A percentile compares a stretch with the other conserved stretches of the same genome.
Conservation (phyloP, 2,888 invertebrate species). For the Koerneria pararmatus region DNA sequence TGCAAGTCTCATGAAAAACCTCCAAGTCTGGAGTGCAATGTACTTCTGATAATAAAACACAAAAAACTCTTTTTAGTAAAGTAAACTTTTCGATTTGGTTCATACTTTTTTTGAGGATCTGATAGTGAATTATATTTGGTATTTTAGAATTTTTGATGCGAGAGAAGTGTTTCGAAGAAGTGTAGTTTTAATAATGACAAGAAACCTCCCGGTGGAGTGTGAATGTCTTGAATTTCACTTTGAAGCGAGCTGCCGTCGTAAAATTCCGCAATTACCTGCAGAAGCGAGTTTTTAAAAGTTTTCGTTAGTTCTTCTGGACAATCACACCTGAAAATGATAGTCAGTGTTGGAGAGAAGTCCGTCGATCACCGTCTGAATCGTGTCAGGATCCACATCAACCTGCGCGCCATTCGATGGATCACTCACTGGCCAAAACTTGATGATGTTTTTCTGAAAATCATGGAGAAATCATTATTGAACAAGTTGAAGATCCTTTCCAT, state of each 20-base stretch:
- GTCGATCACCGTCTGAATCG: conserved; percentile 30
- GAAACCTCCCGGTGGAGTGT: conserved; percentile 51
- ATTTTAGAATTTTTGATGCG: neutral
- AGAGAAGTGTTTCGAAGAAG: neutral
- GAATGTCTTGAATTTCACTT: conserved; percentile 39
- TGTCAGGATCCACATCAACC: conserved; percentile 9
- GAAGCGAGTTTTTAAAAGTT: neutral
- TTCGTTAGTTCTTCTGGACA: neutral
- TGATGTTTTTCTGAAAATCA: conserved; percentile 34
- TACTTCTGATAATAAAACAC: no score
- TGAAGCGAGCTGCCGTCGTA: conserved; percentile 46
- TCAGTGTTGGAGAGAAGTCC: conserved; percentile 50
- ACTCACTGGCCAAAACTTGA: conserved; percentile 43
- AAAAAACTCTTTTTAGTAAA: no score
- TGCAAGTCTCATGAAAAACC: no score
- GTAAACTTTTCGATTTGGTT: no score
- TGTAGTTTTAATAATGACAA: neutral
- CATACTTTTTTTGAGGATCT: no score
- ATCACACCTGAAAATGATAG: conserved; percentile 46
- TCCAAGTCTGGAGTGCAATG: no score
- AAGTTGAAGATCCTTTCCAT: neutral
- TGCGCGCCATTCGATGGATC: conserved; percentile 35
- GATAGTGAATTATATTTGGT: no score
- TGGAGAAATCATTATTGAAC: neutral
- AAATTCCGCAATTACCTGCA: conserved; percentile 45